Percentiles rank a stretch among this genome's conserved stretches.
Conservation (phyloP, 2,797 vertebrate species). For the Acomys russatus region DNA sequence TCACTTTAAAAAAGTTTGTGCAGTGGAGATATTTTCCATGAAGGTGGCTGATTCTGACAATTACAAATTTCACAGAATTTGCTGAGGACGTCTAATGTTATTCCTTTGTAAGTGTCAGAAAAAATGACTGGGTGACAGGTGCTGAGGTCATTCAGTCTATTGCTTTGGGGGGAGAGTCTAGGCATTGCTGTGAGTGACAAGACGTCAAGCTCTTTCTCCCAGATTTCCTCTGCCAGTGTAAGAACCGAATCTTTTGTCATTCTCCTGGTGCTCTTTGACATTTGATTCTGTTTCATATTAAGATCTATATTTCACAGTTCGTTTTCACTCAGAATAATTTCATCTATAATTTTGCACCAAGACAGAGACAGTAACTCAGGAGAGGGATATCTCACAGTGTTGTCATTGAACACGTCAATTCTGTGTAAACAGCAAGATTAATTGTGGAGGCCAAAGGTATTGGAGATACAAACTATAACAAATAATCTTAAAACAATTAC, state of each 20-base stretch:
- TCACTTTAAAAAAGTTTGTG: neutral
- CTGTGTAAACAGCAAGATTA: neutral
- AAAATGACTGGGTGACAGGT: neutral
- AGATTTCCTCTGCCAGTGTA: neutral
- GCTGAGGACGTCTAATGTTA: neutral
- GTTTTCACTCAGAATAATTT: slow-evolving; percentile 17
- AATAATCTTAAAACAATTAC: neutral
- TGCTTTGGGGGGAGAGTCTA: neutral
- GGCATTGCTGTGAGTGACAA: neutral
- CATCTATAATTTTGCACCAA: neutral
- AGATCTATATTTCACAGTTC: neutral
- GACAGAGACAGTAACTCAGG: neutral
- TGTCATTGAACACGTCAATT: neutral
- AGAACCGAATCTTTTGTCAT: neutral
- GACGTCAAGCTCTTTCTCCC: neutral
- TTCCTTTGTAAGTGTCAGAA: neutral
- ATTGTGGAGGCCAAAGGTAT: neutral
- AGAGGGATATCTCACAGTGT: neutral
- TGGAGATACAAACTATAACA: neutral
- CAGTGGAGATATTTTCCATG: neutral
- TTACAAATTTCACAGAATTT: neutral
- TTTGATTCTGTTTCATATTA: neutral
- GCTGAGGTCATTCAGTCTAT: neutral
- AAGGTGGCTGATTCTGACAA: neutral
- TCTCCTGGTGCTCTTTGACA: slow-evolving; percentile 17